A percentile compares a stretch with the other conserved stretches of the same genome.
Conservation (phyloP, 2,888 invertebrate genomes). For the Hirtodrosophila duncani region DNA sequence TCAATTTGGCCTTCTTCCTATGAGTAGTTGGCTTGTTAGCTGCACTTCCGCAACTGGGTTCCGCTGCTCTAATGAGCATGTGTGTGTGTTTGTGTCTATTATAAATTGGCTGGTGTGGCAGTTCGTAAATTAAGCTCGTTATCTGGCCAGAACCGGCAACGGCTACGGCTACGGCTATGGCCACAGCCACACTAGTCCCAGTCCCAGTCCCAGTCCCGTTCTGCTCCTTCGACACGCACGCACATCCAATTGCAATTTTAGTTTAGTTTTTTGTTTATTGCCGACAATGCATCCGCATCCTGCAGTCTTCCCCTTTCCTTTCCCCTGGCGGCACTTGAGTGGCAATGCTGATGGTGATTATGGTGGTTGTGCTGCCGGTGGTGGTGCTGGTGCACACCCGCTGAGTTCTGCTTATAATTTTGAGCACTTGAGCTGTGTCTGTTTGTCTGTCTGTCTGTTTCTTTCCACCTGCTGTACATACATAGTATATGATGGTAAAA, state of each 20-base stretch:
- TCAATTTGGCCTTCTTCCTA: slow-evolving; percentile 6
- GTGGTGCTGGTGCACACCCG: slow-evolving; percentile 17
- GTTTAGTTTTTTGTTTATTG: slow-evolving; percentile 9
- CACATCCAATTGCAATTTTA: slow-evolving; percentile 31
- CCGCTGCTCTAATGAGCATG: slow-evolving; percentile 36
- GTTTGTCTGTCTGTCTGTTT: slow-evolving; percentile 5
- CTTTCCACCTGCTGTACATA: slow-evolving; percentile 20
- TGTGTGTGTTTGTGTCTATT: slow-evolving; percentile 5
- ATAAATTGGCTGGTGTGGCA: slow-evolving; percentile 11
- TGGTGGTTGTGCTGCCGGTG: too few relatives aligned
- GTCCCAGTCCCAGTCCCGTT: slow-evolving; percentile 1
- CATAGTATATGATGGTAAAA: too few relatives aligned
- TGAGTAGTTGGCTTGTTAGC: slow-evolving; percentile 17
- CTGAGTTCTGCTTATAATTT: slow-evolving; percentile 50
- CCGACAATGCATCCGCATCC: too few relatives aligned
- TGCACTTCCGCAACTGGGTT: slow-evolving; percentile 34
- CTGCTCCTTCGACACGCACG: slow-evolving; percentile 24
- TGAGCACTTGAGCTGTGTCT: slow-evolving; percentile 18
- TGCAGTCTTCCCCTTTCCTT: too few relatives aligned
- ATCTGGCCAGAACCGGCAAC: slow-evolving; percentile 25
- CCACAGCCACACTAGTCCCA: not conserved
- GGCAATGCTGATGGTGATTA: too few relatives aligned
- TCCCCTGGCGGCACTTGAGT: too few relatives aligned
- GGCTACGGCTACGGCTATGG: not conserved
- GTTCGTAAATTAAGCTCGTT: slow-evolving; percentile 25